phyloP scores from a whole-genome alignment of 2,888 invertebrate genomes.

The Drosophila mettleri region DNA sequence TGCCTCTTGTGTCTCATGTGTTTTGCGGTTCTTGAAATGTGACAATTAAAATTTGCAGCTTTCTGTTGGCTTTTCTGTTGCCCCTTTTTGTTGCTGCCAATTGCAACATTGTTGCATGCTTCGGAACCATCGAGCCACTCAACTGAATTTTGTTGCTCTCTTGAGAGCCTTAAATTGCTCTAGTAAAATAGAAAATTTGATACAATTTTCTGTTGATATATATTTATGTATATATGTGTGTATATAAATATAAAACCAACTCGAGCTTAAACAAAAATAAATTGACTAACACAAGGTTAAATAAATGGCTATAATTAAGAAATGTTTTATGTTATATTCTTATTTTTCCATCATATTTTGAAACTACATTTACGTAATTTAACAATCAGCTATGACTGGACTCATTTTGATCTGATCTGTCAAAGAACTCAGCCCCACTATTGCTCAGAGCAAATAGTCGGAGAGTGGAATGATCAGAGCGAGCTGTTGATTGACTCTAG shows the following conservation, averaged over 20 bases:
- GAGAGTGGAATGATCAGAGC: no score
- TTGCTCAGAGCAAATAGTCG: no score
- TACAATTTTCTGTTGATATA: not conserved
- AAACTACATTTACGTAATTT: no score
- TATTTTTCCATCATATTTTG: no score
- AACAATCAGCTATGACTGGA: no score
- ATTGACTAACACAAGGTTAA: no score
- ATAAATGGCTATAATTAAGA: no score
- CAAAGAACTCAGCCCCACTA: no score
- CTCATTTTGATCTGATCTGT: no score
- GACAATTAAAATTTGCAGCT: slow-evolving; percentile 65
- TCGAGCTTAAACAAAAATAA: no score
- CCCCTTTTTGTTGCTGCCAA: slow-evolving; percentile 32
- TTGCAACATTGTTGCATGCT: slow-evolving; percentile 42
- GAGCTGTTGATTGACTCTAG: no score
- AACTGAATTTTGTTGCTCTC: slow-evolving; percentile 31
- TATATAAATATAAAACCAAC: not conserved
- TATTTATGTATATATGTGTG: not conserved
- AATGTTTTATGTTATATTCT: no score
- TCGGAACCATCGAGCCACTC: slow-evolving; percentile 11
- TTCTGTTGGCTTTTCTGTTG: slow-evolving; percentile 26
- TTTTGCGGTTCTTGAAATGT: slow-evolving; percentile 58
- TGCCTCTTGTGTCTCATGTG: slow-evolving; percentile 53
- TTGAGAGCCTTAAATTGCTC: slow-evolving; percentile 19
- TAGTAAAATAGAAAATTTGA: slow-evolving; percentile 1